Evolutionary conservation across 2,797 vertebrate genomes (phyloP).

Genomic region (Eospalax fontanierii): DNA sequence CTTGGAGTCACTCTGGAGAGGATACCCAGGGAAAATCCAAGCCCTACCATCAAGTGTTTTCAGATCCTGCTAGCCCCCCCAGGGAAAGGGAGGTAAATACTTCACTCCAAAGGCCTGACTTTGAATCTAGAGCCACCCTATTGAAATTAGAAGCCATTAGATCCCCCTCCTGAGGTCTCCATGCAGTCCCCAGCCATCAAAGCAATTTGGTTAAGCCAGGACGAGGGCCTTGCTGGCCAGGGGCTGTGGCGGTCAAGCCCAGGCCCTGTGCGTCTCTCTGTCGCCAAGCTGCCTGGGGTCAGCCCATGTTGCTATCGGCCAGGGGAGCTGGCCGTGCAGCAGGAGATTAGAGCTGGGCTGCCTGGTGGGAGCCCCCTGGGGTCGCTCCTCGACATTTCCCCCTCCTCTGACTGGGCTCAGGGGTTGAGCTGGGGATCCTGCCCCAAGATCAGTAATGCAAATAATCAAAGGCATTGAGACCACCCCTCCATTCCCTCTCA

Average conservation of each 20-base stretch:
- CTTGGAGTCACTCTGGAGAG: background rate
- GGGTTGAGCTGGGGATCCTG: background rate
- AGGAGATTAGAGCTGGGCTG: conserved; percentile 6
- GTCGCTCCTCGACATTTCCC: background rate
- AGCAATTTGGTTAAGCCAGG: conserved; percentile 93
- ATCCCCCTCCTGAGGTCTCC: conserved; percentile 90
- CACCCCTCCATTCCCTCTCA: background rate
- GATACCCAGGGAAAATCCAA: background rate
- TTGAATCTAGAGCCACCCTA: conserved; percentile 86
- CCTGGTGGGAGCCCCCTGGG: background rate
- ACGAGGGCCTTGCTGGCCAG: conserved; percentile 88
- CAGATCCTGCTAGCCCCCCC: background rate
- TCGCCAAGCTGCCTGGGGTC: conserved; percentile 87
- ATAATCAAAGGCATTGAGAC: conserved; percentile 37
- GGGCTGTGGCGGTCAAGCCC: conserved; percentile 86
- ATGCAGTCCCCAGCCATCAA: conserved; percentile 91
- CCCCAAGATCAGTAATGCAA: conserved; percentile 58
- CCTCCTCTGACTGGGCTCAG: background rate
- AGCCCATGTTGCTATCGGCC: conserved; percentile 77
- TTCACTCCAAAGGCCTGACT: background rate
- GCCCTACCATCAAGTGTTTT: background rate
- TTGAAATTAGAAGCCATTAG: conserved; percentile 93
- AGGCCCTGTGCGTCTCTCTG: conserved; percentile 90
- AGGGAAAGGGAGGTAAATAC: accelerated
- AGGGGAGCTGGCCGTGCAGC: conserved; percentile 24